Conservation (phyloP, 2,797 vertebrate species). For the Acrossocheilus wenchowensis region DNA sequence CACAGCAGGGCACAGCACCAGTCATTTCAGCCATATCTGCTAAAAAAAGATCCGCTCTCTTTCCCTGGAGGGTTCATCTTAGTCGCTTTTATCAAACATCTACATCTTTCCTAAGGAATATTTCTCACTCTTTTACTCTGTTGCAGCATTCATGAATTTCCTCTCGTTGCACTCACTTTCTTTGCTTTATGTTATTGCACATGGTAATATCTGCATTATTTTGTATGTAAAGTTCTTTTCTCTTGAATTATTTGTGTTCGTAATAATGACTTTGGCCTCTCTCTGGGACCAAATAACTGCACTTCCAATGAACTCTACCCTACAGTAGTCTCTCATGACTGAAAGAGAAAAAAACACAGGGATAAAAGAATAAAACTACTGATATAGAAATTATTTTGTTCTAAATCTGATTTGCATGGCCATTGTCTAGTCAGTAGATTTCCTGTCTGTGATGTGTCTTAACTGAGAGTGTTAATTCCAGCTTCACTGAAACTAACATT, state of each 20-base stretch:
- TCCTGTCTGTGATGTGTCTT: slow-evolving; percentile 50
- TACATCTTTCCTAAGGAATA: slow-evolving; percentile 8
- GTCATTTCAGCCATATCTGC: slow-evolving; percentile 12
- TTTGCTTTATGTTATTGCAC: slow-evolving; percentile 47
- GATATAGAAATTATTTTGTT: slow-evolving; percentile 51
- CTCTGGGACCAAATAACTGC: slow-evolving; percentile 48
- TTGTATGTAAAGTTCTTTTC: slow-evolving; percentile 44
- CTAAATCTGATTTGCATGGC: slow-evolving; percentile 58
- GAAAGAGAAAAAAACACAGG: slow-evolving; percentile 26
- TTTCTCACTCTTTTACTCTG: slow-evolving; percentile 17
- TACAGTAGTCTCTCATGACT: slow-evolving; percentile 36
- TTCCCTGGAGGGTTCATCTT: neutral
- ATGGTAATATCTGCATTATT: slow-evolving; percentile 58
- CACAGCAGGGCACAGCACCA: slow-evolving; percentile 30
- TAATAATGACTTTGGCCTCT: slow-evolving; percentile 45
- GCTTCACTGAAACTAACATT: slow-evolving; percentile 45
- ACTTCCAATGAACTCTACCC: slow-evolving; percentile 43
- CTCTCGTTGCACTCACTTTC: slow-evolving; percentile 24
- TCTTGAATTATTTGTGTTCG: slow-evolving; percentile 44
- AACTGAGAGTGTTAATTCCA: slow-evolving; percentile 43
- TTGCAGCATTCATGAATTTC: slow-evolving; percentile 11
- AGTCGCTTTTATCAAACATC: slow-evolving; percentile 19
- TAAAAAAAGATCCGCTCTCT: neutral
- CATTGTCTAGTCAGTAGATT: slow-evolving; percentile 50
- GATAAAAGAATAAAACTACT: slow-evolving; percentile 40